Evolutionary conservation across 2,113 vertebrate genomes (phyloP).

Genomic region (Panurus biarmicus): DNA sequence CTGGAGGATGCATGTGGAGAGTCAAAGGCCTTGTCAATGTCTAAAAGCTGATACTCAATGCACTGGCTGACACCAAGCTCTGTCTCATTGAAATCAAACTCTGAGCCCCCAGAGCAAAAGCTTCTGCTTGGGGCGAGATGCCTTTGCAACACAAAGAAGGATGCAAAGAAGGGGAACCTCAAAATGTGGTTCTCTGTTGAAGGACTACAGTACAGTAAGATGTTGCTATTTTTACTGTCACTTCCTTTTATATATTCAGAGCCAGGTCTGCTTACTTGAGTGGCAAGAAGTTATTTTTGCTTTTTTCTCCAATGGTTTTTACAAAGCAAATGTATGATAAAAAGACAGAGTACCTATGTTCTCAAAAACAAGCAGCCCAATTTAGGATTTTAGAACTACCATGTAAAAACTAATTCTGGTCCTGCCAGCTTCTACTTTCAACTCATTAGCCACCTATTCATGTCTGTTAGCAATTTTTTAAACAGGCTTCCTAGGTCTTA

Average conservation of each 20-base stretch:
- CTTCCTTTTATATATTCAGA: not conserved
- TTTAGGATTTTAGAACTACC: not conserved
- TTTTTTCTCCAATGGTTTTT: not conserved
- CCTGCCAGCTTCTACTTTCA: not conserved
- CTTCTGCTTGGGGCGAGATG: not conserved
- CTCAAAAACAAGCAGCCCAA: not conserved
- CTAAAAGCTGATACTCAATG: not conserved
- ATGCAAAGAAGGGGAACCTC: slow-evolving; percentile 24
- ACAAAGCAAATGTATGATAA: not conserved
- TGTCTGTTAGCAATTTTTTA: not conserved
- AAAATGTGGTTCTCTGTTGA: not conserved
- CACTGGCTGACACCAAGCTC: not conserved
- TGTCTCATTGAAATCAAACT: not conserved
- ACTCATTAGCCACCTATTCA: not conserved
- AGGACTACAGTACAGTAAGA: not conserved
- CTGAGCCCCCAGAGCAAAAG: not conserved
- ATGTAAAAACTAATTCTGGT: not conserved
- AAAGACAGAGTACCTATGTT: not conserved
- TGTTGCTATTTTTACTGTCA: slow-evolving; percentile 11
- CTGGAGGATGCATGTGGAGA: not conserved
- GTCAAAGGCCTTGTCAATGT: not conserved
- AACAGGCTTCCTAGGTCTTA: not conserved
- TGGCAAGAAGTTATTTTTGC: not conserved
- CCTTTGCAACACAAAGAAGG: not conserved
- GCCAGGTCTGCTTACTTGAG: not conserved